Evolutionary conservation across 2,113 vertebrate species (phyloP).

Genomic region (Clarias gariepinus): DNA sequence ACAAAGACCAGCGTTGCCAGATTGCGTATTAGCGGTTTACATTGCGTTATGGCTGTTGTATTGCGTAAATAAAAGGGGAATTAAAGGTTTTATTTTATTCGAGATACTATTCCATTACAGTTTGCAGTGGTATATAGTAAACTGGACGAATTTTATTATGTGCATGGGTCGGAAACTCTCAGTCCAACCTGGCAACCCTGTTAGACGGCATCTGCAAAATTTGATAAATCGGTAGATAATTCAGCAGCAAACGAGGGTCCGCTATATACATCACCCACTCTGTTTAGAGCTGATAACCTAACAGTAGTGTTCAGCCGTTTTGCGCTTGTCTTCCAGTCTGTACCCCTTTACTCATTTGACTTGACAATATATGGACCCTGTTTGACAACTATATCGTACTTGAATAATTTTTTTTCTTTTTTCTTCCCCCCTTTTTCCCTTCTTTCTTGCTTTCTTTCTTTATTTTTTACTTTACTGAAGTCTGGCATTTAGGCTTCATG

Average conservation of each 20-base stretch:
- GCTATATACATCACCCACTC: background rate
- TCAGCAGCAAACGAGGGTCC: background rate
- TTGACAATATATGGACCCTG: background rate
- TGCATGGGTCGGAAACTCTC: too few species aligned
- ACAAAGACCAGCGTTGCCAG: background rate
- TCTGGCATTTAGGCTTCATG: constrained; percentile 43
- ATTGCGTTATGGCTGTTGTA: background rate
- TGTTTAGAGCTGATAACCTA: background rate
- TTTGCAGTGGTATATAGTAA: background rate
- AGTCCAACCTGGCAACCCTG: background rate
- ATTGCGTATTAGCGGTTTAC: background rate
- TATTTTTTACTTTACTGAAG: constrained; percentile 7
- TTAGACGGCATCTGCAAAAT: background rate
- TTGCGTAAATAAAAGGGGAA: too few species aligned
- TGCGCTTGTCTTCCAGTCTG: background rate
- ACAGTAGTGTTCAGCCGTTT: background rate
- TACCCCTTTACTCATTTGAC: background rate
- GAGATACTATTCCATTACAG: background rate
- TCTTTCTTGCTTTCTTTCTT: background rate
- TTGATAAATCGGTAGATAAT: background rate
- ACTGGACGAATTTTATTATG: too few species aligned
- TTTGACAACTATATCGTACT: constrained; percentile 27
- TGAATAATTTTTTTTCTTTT: constrained; percentile 27
- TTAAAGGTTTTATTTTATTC: background rate
- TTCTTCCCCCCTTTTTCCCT: background rate